Conservation (phyloP, 2,797 vertebrate genomes). For the Masticophis lateralis region DNA sequence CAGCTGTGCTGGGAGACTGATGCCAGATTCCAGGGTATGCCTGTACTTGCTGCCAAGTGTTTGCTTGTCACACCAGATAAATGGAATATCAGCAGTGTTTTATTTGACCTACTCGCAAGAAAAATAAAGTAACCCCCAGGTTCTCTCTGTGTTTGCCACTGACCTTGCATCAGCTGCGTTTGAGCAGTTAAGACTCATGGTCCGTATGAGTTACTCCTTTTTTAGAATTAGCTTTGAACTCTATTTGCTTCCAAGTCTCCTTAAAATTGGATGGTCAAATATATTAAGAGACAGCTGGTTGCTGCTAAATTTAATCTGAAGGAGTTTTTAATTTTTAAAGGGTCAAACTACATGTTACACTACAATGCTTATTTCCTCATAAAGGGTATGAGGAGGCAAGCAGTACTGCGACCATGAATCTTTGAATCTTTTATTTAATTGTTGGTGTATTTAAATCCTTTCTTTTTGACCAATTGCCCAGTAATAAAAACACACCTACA, state of each 20-base stretch:
- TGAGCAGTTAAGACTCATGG: constrained; percentile 25
- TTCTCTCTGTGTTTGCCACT: constrained; percentile 42
- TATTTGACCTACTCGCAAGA: constrained; percentile 63
- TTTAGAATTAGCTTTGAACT: background rate
- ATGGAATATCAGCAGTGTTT: constrained; percentile 60
- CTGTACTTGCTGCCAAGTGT: constrained; percentile 59
- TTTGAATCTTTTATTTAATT: background rate
- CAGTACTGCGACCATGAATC: background rate
- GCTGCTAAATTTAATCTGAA: background rate
- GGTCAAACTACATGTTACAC: background rate
- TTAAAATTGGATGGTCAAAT: background rate
- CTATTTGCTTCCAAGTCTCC: constrained; percentile 32
- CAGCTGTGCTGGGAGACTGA: constrained; percentile 54
- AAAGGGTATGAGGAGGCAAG: background rate
- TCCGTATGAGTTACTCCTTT: constrained; percentile 53
- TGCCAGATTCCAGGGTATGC: constrained; percentile 51
- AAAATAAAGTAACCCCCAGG: constrained; percentile 62
- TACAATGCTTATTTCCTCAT: background rate
- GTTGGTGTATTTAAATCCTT: background rate
- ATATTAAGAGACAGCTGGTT: constrained; percentile 28
- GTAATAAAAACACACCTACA: background rate
- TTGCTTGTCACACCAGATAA: constrained; percentile 58
- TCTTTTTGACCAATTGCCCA: background rate
- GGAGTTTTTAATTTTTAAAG: background rate
- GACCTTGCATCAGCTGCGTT: constrained; percentile 51